Base-by-base conservation (phyloP, 2,888 invertebrate species). In the Chrysina gloriosa region DNA sequence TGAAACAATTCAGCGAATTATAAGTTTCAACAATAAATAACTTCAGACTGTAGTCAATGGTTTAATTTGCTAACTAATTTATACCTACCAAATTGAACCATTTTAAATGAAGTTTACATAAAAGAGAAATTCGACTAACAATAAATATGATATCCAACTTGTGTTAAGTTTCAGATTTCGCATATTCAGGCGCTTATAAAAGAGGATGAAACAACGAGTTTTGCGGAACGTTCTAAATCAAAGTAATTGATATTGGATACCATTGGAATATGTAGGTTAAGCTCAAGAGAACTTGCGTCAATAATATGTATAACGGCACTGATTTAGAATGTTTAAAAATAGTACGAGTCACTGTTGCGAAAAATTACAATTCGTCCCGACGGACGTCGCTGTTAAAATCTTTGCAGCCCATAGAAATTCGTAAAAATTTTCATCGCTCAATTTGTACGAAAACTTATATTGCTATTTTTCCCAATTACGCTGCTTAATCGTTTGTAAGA, bases 301-400 rank as follows among this genome's bases (percentile, higher is more conserved):
- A 61, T 61, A 45, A 61, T 61, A 42, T 61, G 58, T 61, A 61
- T 29, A 42, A 42, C 27, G 42, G 39, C 42, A 27, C 42, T 61
- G 58, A 61, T 61, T 61, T 61, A 61, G 58, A 45, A 42, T 42
- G 58, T 42, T 61, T 61, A 61, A 61, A 61, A 61, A 61, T 61
- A 61, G 58, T 42, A 16, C 27, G 14, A 29, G 52, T 52, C 16
- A 29, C 19, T 29, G 25, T 61, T 61, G 58, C 58, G 58, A 42
- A 61, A 61, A 29, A 61, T 61, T 42, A 42, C 42, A 27, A 45
- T 19, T n/a, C n/a, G n/a, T 19, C 21, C 16, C 31, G 31, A 9
- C 31, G 1, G 19, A 52, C 31, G 52, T 19, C 16, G 16, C 2
- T n/a, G 19, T 48, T 21, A 19, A 9, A 19, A 47, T 21, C 47